Evolutionary conservation across 1,140 invertebrate genomes (phyloP), one percentile per base, ranked within the genome.

Genomic region (Bombus sibiricus): DNA sequence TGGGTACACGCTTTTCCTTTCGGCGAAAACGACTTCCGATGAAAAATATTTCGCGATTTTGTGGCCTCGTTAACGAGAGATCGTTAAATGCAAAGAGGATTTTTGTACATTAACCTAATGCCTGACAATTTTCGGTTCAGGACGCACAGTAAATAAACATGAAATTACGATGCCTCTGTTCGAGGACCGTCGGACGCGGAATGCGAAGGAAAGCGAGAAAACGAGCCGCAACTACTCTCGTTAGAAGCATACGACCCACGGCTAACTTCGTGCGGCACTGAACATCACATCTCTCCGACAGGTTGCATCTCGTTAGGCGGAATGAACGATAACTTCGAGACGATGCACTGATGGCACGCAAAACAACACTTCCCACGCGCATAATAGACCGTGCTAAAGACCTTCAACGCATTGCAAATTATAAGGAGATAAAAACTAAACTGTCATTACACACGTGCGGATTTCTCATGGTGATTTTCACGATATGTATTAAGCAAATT

Each of bases 141-240:
- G 34, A 10, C 2, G 25, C 47, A 57, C 28, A 32, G 32, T 86
- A 83, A 82, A 90, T 87, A 68, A 66, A 78, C 73, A 81, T 76
- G 79, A 80, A 88, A 82, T 86, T 81, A 77, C 77, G 86, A 47
- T 77, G 53, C 43, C 80, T 43, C n/a, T 74, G 71, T 83, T 73
- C 62, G 72, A 77, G 62, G 69, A 39, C 76, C 64, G 80, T 53
- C 78, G 68, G 41, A 76, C 15, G 68, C 62, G 37, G 66, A 77
- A 77, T 72, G 81, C 69, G 76, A 81, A 74, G 73, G 81, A 84
- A 76, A 79, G 74, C 76, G 62, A 64, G 87, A 62, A 71, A 90
- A 87, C 88, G 74, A 87, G 81, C 41, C 64, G 69, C 64, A 39
- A 81, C 77, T 71, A 75, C 66, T 89, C 85, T 90, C 66, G 75